Conservation (phyloP, 2,113 vertebrate genomes). For the Oreotragus oreotragus region DNA sequence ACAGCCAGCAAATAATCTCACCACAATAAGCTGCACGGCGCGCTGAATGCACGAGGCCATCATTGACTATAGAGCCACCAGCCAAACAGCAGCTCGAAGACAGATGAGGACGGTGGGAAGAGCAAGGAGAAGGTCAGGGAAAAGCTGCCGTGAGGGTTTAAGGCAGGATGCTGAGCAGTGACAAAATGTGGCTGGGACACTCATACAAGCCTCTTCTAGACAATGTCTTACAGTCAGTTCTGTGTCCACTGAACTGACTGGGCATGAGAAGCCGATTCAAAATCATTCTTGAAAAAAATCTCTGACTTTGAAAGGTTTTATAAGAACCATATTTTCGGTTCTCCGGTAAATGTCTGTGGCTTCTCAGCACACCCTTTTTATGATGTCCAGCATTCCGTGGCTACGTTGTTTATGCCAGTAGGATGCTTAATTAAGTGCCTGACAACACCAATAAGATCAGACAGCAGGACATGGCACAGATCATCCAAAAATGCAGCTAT, state of each 20-base stretch:
- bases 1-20: not conserved
- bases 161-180: not conserved
- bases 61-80: not conserved
- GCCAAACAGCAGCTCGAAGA: not conserved
- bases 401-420: slow-evolving; percentile 35
- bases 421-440: slow-evolving; percentile 49
- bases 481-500: slow-evolving; percentile 26
- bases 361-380: slow-evolving; percentile 38
- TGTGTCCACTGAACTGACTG: not conserved
- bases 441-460: slow-evolving; percentile 31
- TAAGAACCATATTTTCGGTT: not conserved
- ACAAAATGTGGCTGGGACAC: not conserved
- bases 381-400: slow-evolving; percentile 15
- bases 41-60: not conserved
- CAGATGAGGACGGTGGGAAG: not conserved
- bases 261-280: not conserved
- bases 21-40: not conserved
- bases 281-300: not conserved
- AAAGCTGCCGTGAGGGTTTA: not conserved
- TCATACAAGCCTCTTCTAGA: not conserved
- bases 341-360: not conserved
- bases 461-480: slow-evolving; percentile 44
- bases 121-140: not conserved
- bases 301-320: not conserved
- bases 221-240: not conserved